These are phyloP conservation scores for Morinoia aosen DNA, from an alignment of 2,888 invertebrate species.

Conservation along the genomic window DNA sequence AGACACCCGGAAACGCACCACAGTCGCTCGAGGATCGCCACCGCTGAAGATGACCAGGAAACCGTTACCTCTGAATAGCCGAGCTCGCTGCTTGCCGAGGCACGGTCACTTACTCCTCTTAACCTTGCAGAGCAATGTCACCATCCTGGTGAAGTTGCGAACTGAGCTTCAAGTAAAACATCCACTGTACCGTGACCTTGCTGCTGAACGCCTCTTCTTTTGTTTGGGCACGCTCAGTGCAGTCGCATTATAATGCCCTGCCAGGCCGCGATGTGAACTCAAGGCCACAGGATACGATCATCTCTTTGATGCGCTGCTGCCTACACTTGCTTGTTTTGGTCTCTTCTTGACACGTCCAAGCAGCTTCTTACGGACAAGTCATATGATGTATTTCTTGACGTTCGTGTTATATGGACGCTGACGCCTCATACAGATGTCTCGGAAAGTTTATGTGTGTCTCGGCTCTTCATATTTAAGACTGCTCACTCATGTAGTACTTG, in stretches of 20 bases:
- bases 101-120: background rate
- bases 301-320: constrained; percentile 31
- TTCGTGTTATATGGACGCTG: background rate
- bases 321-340: constrained; percentile 9
- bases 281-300: constrained; percentile 47
- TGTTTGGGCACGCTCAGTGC: constrained; percentile 26
- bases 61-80: background rate
- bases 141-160: background rate
- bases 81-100: background rate
- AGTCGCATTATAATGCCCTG: constrained; percentile 36
- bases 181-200: constrained; percentile 26
- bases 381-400: background rate
- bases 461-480: background rate
- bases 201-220: constrained; percentile 19
- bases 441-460: background rate
- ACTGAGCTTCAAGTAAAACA: constrained; percentile 32
- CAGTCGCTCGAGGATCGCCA: constrained; percentile 2
- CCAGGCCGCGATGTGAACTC: constrained; percentile 40
- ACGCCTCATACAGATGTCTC: background rate
- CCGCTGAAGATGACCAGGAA: background rate
- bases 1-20: constrained; percentile 3
- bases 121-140: background rate
- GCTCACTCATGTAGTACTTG: background rate
- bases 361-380: background rate
- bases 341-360: background rate